phyloP scores from a whole-genome alignment of 1,140 invertebrate genomes.

The Babylonia areolata region DNA sequence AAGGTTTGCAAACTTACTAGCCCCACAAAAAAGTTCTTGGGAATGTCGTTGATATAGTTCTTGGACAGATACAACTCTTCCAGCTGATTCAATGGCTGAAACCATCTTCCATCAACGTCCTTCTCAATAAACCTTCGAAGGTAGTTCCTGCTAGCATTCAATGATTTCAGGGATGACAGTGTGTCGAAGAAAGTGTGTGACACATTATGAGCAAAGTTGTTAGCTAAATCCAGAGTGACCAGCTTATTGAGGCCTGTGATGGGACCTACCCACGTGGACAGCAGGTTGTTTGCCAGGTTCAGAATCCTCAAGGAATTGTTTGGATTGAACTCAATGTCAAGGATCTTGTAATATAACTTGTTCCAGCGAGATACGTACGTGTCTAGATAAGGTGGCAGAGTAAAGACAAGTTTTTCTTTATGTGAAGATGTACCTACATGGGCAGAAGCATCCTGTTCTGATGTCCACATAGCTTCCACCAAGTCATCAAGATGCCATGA shows the following conservation, averaged over 20 bases:
- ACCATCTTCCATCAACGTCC: background rate
- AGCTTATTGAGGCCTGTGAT: constrained; percentile 28
- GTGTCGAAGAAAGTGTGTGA: constrained; percentile 39
- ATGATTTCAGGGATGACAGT: constrained; percentile 4
- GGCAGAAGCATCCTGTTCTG: no score
- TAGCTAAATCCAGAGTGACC: constrained; percentile 26
- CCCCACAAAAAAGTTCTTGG: constrained; percentile 22
- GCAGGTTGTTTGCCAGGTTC: constrained; percentile 17
- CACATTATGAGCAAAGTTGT: constrained; percentile 34
- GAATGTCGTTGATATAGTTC: constrained; percentile 44
- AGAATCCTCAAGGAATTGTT: constrained; percentile 1
- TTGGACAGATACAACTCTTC: constrained; percentile 43
- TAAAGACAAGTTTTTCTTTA: background rate
- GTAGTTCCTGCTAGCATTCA: constrained; percentile 36
- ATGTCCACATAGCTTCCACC: no score
- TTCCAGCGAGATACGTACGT: constrained; percentile 26
- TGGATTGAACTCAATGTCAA: background rate
- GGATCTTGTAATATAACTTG: constrained; percentile 28
- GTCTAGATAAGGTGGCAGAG: constrained; percentile 38
- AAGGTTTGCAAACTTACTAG: constrained; percentile 31
- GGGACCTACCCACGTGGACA: constrained; percentile 35
- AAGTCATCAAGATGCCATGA: background rate
- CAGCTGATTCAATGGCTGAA: constrained; percentile 30
- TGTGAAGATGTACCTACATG: no score
- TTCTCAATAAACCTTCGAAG: constrained; percentile 22